Percentiles rank a stretch among this genome's conserved stretches.
Evolutionary conservation across 2,888 invertebrate species (phyloP).

Genomic region (Drosophila sordidula): DNA sequence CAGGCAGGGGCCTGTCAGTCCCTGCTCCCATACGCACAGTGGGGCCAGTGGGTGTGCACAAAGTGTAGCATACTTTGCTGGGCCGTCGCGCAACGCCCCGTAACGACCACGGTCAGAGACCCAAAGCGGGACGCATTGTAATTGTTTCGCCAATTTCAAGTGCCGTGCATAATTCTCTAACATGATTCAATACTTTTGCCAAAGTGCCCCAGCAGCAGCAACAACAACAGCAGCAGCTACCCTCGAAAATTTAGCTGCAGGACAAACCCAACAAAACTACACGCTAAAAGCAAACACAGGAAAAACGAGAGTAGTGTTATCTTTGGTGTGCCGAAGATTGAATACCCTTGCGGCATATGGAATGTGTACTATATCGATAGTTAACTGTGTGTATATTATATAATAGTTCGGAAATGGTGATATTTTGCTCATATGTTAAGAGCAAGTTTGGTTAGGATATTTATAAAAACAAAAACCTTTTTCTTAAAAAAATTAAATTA

Average conservation of each 20-base stretch:
- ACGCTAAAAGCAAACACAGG: conserved; percentile 70
- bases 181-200: conserved; percentile 77
- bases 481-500: no score
- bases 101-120: conserved; percentile 2
- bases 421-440: no score
- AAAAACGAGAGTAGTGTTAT: neutral
- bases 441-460: no score
- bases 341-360: neutral
- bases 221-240: conserved; percentile 43
- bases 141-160: conserved; percentile 80
- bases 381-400: no score
- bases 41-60: conserved; percentile 38
- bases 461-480: no score
- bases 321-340: neutral
- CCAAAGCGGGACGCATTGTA: conserved; percentile 55
- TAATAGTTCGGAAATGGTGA: no score
- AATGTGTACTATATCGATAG: no score
- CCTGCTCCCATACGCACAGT: conserved; percentile 36
- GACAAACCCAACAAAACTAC: conserved; percentile 67
- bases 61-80: conserved; percentile 72
- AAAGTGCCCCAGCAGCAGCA: conserved; percentile 41
- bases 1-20: neutral
- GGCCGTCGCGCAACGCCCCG: conserved; percentile 43
- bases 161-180: conserved; percentile 76
- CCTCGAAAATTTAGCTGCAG: conserved; percentile 59